These are phyloP conservation scores for Columba janthina DNA, from an alignment of 2,113 vertebrate genomes.

Conservation along the genomic window DNA sequence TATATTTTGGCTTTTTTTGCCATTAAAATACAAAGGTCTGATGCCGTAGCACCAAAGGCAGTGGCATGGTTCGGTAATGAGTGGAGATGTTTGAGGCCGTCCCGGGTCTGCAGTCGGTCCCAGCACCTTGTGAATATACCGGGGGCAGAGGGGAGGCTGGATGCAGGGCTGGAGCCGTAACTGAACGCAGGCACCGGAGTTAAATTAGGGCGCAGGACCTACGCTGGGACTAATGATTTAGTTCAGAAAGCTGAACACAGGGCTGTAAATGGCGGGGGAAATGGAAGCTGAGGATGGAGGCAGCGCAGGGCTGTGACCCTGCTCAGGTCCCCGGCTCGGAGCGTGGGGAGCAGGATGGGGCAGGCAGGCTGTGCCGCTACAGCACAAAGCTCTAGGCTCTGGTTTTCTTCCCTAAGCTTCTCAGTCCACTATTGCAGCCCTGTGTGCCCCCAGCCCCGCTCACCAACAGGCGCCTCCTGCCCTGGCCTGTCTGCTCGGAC, in stretches of 20 bases:
- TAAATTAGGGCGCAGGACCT: neutral
- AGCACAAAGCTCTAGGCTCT: neutral
- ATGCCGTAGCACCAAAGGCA: accelerated
- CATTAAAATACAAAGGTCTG: neutral
- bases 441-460: accelerated
- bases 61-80: neutral
- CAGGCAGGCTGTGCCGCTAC: accelerated
- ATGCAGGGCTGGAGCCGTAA: neutral
- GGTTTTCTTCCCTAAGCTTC: neutral
- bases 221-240: neutral
- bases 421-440: neutral
- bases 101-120: neutral
- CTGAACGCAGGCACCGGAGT: neutral
- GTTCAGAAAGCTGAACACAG: neutral
- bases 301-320: neutral
- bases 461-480: accelerated
- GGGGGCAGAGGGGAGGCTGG: neutral
- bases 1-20: neutral
- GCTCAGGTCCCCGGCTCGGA: neutral
- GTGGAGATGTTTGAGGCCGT: neutral
- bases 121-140: accelerated
- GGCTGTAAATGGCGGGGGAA: neutral
- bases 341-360: too few species aligned
- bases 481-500: accelerated
- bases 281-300: neutral